Base-by-base conservation (phyloP, 2,888 invertebrate genomes). In the Clitarchus hookeri region DNA sequence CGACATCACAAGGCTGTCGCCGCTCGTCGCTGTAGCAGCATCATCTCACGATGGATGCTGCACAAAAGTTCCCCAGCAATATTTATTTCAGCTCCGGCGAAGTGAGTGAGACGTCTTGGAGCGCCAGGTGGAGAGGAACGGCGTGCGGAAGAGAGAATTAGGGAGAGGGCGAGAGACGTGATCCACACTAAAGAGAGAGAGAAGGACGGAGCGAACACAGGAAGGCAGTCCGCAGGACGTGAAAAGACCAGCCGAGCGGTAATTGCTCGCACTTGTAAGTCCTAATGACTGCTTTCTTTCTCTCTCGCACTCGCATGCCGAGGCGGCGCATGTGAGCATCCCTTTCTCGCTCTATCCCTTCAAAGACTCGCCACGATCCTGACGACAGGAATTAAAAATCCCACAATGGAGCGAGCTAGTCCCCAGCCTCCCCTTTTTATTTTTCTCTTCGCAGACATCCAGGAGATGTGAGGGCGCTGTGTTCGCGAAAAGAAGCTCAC, bases 191-290 rank as follows among this genome's bases (percentile, higher is more conserved):
- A 44, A n/a, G 82, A 83, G 79, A 25, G 16, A 13, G 48, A 84
- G 79, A 23, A 84, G 79, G 44, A 12, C 3, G 44, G 78, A n/a
- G 78, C n/a, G 36, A 25, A 44, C 13, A 83, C 44, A 48, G 54
- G 54, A 27, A 44, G 77, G 6, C 54, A 19, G 65, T 8, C 25
- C 25, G 36, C 25, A 25, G n/a, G 48, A 78, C n/a, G 78, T 26
- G 77, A 27, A 36, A 65, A 78, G 25, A 83, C 23, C 19, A 48
- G 77, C 77, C 12, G 80, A 53, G 19, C 77, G 83, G 44, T 77
- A 79, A 27, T 44, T 78, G 44, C 65, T 65, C 65, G 65, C 65
- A 65, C 65, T 65, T 65, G 65, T 65, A 65, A 65, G 65, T 65
- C 65, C 65, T 65, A 65, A 65, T 65, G 65, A 65, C 65, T 19